Evolutionary conservation across 2,797 vertebrate species (phyloP).

Genomic region (Tauraco hartlaubi): DNA sequence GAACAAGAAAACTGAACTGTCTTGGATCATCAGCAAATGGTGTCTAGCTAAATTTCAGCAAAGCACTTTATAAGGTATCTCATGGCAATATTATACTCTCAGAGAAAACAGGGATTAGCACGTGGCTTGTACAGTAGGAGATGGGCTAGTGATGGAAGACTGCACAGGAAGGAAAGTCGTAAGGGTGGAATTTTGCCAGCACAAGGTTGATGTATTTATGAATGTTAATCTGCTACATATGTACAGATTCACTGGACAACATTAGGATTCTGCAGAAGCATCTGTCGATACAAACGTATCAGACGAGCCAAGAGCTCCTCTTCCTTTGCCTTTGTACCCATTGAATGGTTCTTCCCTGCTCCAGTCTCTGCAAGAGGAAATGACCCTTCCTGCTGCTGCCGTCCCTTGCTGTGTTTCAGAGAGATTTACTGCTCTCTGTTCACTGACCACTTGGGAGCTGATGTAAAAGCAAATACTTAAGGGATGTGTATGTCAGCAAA

Average conservation of each 20-base stretch:
- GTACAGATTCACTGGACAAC: background rate
- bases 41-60: background rate
- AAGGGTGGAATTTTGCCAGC: background rate
- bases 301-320: background rate
- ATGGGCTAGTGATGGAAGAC: background rate
- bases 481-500: background rate
- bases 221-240: background rate
- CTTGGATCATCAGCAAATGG: background rate
- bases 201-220: background rate
- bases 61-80: background rate
- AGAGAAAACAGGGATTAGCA: background rate
- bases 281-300: background rate
- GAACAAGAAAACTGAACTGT: background rate
- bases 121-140: background rate
- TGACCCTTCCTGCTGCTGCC: conserved; percentile 41
- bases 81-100: background rate
- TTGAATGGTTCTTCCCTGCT: background rate
- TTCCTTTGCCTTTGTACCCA: conserved; percentile 3
- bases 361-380: conserved; percentile 33
- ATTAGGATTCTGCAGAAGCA: background rate
- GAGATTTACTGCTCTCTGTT: conserved; percentile 39
- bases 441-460: background rate
- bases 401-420: conserved; percentile 28
- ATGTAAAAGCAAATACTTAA: conserved; percentile 14
- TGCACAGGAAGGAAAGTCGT: background rate